These are phyloP conservation scores for Corbicula japonica DNA, from an alignment of 2,888 invertebrate species.

Conservation along the genomic window DNA sequence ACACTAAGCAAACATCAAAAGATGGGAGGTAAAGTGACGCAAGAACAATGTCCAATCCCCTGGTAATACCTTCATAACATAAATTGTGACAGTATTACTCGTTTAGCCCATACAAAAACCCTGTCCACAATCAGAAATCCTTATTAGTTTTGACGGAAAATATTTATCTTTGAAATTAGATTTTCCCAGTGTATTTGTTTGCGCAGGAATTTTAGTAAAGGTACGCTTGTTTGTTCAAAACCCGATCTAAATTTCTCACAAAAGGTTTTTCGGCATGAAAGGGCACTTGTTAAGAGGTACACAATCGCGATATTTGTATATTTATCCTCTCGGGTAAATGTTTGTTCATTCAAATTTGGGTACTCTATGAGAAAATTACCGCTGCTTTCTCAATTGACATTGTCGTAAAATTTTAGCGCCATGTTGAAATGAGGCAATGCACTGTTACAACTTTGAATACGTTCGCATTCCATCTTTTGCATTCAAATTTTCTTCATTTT, in stretches of 20 bases:
- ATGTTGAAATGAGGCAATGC: too few species aligned
- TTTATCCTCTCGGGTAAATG: conserved; percentile 33
- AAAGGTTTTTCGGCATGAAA: conserved; percentile 30
- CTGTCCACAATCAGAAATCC: conserved; percentile 14
- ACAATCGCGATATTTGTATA: conserved; percentile 25
- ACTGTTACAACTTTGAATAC: too few species aligned
- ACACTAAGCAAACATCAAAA: background rate
- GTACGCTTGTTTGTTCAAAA: conserved; percentile 29
- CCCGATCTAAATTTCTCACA: conserved; percentile 26
- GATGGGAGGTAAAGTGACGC: background rate
- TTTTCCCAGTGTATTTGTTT: conserved; percentile 33
- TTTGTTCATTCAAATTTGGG: conserved; percentile 25
- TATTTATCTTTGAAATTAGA: conserved; percentile 54
- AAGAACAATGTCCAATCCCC: background rate
- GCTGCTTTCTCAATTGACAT: too few species aligned
- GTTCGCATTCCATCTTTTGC: too few species aligned
- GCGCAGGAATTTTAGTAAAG: conserved; percentile 16
- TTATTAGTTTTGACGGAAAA: conserved; percentile 44
- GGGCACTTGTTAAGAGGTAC: conserved; percentile 28
- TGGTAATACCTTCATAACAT: conserved; percentile 1
- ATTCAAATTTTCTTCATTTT: too few species aligned
- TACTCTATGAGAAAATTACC: conserved; percentile 12
- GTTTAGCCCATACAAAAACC: conserved; percentile 8
- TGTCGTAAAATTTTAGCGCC: too few species aligned
- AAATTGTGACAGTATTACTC: background rate